Base-by-base conservation (phyloP, 2,888 invertebrate species). In the Calephelis perditalis region DNA sequence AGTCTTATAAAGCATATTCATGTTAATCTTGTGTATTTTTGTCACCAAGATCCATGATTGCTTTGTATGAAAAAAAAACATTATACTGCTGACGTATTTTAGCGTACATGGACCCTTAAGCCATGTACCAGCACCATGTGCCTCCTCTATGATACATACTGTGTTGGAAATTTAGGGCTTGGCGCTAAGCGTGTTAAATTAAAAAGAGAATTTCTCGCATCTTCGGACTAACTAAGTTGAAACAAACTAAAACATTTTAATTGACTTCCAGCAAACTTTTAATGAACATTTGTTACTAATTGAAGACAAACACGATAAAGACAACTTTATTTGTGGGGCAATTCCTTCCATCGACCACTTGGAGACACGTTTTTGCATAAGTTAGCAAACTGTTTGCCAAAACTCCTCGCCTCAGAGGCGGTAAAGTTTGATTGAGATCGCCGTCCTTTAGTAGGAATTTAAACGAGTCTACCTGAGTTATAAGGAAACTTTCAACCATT, bases 351-450 rank as follows among this genome's bases (percentile, higher is more conserved):
- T 60, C 60, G 64, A 56, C 62, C 63, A 67, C 65, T 60, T 58
- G 59, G 62, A 62, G 65, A 66, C 68, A 68, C 65, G 69, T 71
- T 72, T 72, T 70, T 68, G 70, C 70, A 72, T 72, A 79, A 81
- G 73, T 82, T 78, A 71, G 64, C 71, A 68, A 73, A 72, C 69
- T 78, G 77, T 82, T 81, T 75, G 73, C 66, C 71, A 68, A 79
- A 67, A 81, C 73, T 81, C 75, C 69, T 72, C 73, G 77, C 74
- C 74, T 70, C 70, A 71, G 75, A 72, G 72, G 47, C 47, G 76
- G 68, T 71, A 72, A 85, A 85, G 79, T 86, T 86, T 83, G 82
- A 86, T 85, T 82, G 81, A 80, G 81, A 81, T 78, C 77, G 74
- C 76, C 15, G 47, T 47, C 75, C 75, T 73, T 76, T 73, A 80